A percentile compares a stretch with the other conserved stretches of the same genome.
phyloP scores from a whole-genome alignment of 2,888 invertebrate species.

The Latheticus oryzae region DNA sequence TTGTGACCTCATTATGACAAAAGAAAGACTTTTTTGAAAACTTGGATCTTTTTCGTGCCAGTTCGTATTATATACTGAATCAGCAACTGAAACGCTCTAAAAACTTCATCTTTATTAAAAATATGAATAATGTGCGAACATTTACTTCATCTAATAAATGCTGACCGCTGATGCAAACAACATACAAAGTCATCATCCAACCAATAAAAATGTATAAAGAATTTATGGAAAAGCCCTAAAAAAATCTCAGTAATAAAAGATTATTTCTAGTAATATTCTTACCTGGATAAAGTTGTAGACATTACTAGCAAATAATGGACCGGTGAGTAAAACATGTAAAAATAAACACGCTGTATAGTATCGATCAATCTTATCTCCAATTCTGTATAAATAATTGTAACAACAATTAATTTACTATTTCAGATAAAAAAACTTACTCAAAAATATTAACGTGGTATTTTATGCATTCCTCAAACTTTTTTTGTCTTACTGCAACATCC shows the following conservation, averaged over 20 bases:
- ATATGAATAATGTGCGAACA: neutral
- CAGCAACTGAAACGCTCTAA: slow-evolving; percentile 7
- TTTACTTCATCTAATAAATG: slow-evolving; percentile 17
- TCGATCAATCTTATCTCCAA: neutral
- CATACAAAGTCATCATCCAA: slow-evolving; percentile 2
- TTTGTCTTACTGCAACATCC: neutral
- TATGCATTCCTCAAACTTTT: slow-evolving; percentile 7
- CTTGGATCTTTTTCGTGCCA: slow-evolving; percentile 16
- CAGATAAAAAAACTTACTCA: neutral
- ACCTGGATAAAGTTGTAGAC: too few relatives aligned
- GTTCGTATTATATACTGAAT: slow-evolving; percentile 7
- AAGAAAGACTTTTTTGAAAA: slow-evolving; percentile 3
- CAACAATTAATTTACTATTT: too few relatives aligned
- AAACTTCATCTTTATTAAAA: neutral
- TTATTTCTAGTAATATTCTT: too few relatives aligned
- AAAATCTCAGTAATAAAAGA: too few relatives aligned
- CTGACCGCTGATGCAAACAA: slow-evolving; percentile 11
- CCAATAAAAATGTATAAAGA: slow-evolving; percentile 2
- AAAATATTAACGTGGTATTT: slow-evolving; percentile 6
- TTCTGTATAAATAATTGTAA: too few relatives aligned
- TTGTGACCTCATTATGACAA: slow-evolving; percentile 14
- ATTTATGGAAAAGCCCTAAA: too few relatives aligned
- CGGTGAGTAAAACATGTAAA: neutral
- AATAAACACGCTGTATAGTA: neutral
- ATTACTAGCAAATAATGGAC: slow-evolving; percentile 7